Base-by-base conservation (phyloP, 1,140 invertebrate species). In the Fopius arisanus region DNA sequence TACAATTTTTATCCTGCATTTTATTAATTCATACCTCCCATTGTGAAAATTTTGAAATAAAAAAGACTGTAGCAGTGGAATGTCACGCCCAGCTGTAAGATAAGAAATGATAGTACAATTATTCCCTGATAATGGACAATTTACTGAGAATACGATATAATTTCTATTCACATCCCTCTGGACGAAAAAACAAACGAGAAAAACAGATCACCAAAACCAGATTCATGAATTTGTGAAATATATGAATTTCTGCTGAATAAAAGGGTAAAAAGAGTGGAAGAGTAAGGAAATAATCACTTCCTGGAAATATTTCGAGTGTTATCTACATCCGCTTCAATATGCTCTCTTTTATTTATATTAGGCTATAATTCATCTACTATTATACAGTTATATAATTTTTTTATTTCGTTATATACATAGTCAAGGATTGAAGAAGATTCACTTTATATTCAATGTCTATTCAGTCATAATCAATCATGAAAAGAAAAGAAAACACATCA, bases 341-440 rank as follows among this genome's bases (percentile, higher is more conserved):
- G 19, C 23, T 59, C 23, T 26, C 19, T 59, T 16, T 12, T 37
- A 70, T 70, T 29, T 70, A 48, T 59, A 59, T 59, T 59, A 26
- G 7, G 26, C 19, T 28, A 21, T 48, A 66, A n/a, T 51, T 73
- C 62, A 51, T 67, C 65, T 68, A 68, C 37, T 67, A 73, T 73
- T 37, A 29, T 73, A 73, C 72, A 67, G 31, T 31, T 37, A 68
- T 68, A 70, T 62, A 54, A 41, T 43, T 70, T 72, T n/a, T 16
- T 75, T 51, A 70, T 75, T 43, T 59, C 33, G 21, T 75, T 66
- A 70, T 75, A 9, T 75, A 67, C 67, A 70, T 48, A 70, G 16
- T 70, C 19, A 23, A 59, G 14, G 2, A 4, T 54, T 21, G 33
- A 37, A 70, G 28, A 29, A 70, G 31, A 28, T 66, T 29, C 33